Evolutionary conservation across 1,140 invertebrate genomes (phyloP).

Genomic region (Parapsyche elsis): DNA sequence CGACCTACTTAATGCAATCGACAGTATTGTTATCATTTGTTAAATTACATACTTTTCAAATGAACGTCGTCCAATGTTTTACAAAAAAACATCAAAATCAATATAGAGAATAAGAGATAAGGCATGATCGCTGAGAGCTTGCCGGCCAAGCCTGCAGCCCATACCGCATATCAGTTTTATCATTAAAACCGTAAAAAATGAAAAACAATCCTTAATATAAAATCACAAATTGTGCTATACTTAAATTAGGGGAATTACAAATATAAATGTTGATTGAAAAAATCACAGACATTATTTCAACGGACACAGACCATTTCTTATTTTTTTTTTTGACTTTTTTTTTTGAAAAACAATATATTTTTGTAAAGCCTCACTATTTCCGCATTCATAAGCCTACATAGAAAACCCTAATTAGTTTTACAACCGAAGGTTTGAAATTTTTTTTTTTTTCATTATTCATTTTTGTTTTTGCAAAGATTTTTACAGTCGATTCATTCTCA

Average conservation of each 20-base stretch:
- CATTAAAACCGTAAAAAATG: conserved; percentile 51
- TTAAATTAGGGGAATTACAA: conserved; percentile 68
- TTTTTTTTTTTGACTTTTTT: conserved; percentile 24
- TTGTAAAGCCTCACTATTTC: conserved; percentile 59
- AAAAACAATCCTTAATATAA: conserved; percentile 64
- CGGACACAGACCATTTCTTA: conserved; percentile 65
- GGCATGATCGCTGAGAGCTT: conserved; percentile 37
- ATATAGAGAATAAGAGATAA: conserved; percentile 30
- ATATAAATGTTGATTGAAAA: conserved; percentile 71
- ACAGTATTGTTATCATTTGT: conserved; percentile 44
- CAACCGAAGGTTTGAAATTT: conserved; percentile 64
- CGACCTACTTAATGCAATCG: conserved; percentile 48
- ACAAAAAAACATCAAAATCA: conserved; percentile 44
- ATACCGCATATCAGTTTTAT: conserved; percentile 24
- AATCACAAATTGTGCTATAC: conserved; percentile 70
- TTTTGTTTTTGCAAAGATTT: conserved; percentile 47
- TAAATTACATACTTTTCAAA: neutral
- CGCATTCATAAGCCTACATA: conserved; percentile 65
- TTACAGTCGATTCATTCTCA: conserved; percentile 44
- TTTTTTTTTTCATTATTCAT: neutral
- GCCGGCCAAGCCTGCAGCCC: conserved; percentile 18
- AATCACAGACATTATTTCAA: conserved; percentile 70
- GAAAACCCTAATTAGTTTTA: conserved; percentile 69
- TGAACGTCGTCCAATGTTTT: conserved; percentile 17
- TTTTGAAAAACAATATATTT: conserved; percentile 58